Evolutionary conservation across 2,797 vertebrate species (phyloP).

Genomic region (Pseudochaenichthys georgianus): DNA sequence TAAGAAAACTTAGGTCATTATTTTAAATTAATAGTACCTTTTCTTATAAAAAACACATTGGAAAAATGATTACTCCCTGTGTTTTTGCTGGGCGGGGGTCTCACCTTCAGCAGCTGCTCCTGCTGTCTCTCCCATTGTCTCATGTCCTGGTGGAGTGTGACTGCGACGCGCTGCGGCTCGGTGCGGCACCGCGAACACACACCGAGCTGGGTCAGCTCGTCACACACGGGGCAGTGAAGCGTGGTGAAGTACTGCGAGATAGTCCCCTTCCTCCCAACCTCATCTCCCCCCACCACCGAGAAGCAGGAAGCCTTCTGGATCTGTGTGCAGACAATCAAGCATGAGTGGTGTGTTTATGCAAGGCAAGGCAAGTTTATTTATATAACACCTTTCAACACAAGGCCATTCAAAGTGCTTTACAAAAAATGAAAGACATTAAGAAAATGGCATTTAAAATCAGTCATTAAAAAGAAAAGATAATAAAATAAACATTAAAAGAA

Average conservation of each 20-base stretch:
- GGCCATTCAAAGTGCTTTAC: no score
- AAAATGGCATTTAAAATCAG: no score
- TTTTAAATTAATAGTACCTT: not conserved
- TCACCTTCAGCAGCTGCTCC: conserved; percentile 93
- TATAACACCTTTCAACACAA: no score
- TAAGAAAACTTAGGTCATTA: not conserved
- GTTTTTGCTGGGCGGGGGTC: not conserved
- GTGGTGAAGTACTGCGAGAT: conserved; percentile 99
- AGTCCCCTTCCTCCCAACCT: conserved; percentile 90
- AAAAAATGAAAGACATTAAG: no score
- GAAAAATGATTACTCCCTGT: not conserved
- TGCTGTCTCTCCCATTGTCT: conserved; percentile 91
- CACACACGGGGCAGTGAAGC: conserved; percentile 96
- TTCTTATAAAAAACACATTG: not conserved
- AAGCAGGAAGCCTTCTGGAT: conserved; percentile 90
- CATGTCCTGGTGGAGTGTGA: conserved; percentile 93
- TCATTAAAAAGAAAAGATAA: no score
- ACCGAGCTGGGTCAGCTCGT: conserved; percentile 94
- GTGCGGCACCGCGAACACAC: conserved; percentile 92
- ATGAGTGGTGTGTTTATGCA: not conserved
- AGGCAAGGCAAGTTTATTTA: not conserved
- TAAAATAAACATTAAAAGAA: no score
- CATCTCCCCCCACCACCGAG: conserved; percentile 75
- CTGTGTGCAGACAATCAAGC: conserved; percentile 66
- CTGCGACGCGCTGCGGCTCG: conserved; percentile 91